A percentile compares a stretch with the other conserved stretches of the same genome.
Evolutionary conservation across 2,113 vertebrate species (phyloP).

Genomic region (Neodontobutis hainanensis): DNA sequence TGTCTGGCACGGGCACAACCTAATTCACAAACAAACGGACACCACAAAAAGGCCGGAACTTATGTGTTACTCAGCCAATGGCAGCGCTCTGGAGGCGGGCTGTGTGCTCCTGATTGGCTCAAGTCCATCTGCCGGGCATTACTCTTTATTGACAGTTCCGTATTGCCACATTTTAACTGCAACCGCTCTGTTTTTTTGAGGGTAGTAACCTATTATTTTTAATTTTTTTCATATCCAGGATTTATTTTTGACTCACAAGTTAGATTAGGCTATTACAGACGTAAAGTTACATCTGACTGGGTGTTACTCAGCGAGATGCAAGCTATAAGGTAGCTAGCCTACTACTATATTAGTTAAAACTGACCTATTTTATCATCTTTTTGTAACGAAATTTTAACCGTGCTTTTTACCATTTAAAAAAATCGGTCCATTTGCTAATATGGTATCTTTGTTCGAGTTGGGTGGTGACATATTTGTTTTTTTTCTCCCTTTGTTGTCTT

Average conservation of each 20-base stretch:
- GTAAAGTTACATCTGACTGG: neutral
- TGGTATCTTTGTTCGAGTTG: neutral
- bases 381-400: no score
- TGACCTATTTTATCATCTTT: no score
- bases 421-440: no score
- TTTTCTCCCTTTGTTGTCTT: neutral
- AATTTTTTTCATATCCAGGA: neutral
- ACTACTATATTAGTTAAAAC: neutral
- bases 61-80: constrained; percentile 31
- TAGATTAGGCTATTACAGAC: neutral
- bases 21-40: neutral
- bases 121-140: neutral
- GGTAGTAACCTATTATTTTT: neutral
- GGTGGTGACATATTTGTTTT: neutral
- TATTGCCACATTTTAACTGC: neutral
- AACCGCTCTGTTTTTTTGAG: no score
- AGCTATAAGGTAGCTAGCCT: constrained; percentile 37
- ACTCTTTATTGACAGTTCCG: neutral
- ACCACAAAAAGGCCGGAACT: neutral
- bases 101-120: constrained; percentile 20
- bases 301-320: constrained; percentile 30
- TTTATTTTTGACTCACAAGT: neutral
- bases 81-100: rapidly evolving
- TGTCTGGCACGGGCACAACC: neutral
- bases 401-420: no score